Conservation (phyloP, 2,113 vertebrate genomes). For the Sylvilagus bachmani region DNA sequence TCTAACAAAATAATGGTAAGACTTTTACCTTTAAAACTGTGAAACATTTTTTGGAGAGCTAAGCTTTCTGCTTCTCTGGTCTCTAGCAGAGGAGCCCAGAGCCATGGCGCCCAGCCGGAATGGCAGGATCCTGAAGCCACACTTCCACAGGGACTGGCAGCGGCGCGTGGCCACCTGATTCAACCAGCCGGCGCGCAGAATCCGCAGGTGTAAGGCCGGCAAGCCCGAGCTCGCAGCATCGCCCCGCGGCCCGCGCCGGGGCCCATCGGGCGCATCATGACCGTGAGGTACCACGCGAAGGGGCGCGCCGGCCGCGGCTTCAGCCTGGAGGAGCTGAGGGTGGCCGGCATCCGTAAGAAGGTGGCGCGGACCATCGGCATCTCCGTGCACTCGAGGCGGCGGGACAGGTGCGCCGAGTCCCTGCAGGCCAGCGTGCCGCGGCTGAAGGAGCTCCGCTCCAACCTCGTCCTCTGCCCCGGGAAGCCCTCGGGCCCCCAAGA, state of each 20-base stretch:
- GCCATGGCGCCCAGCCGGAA: conserved; percentile 98
- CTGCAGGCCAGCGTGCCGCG: conserved; percentile 97
- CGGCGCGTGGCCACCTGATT: conserved; percentile 98
- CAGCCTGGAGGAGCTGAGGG: conserved; percentile 96
- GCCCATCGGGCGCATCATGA: conserved; percentile 94
- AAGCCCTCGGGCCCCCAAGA: conserved; percentile 95
- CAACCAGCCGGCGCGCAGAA: conserved; percentile 98
- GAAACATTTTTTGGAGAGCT: too few relatives aligned
- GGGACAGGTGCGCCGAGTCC: conserved; percentile 97
- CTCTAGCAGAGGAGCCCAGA: conserved; percentile 82
- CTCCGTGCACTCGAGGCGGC: conserved; percentile 93
- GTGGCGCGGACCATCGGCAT: conserved; percentile 97
- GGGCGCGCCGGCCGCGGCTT: conserved; percentile 96
- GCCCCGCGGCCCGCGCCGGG: conserved; percentile 95
- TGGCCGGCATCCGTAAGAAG: conserved; percentile 96
- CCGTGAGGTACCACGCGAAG: conserved; percentile 95
- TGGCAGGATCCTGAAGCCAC: conserved; percentile 98
- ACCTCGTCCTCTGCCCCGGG: conserved; percentile 97
- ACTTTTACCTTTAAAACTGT: too few relatives aligned
- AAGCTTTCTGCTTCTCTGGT: neutral
- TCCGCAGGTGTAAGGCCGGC: conserved; percentile 97
- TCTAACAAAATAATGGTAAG: too few relatives aligned
- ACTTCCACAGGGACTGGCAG: conserved; percentile 99
- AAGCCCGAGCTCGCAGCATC: conserved; percentile 94
- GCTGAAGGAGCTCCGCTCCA: conserved; percentile 98